Evolutionary conservation across 2,888 invertebrate species (phyloP), one percentile per base, ranked within the genome.

Genomic region (Galerucella nymphaeae): DNA sequence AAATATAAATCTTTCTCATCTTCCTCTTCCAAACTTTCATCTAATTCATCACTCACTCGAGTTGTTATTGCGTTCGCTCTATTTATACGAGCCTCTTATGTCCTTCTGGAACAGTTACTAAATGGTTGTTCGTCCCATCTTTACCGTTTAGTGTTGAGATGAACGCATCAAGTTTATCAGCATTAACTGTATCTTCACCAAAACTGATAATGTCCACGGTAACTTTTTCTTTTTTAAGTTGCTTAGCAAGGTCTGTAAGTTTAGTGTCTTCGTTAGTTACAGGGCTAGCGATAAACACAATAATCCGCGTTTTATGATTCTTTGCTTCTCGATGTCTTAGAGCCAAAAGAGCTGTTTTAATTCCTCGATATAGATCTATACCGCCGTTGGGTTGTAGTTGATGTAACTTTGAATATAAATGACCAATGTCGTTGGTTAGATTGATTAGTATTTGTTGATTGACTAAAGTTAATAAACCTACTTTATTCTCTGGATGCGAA

Each of bases 401-500:
- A 87, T 99, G 98, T 80, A 99, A 90, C 86, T 98, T 98, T 1
- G 97, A 96, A 78, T 98, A 89, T 83, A 99, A 95, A 75, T 97
- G 92, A 0, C 97, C 97, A 18, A 96, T 96, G 89, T 99, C 99
- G 81, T 96, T 95, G 2, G 99, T 99, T 79, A 99, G 89, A 4
- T 99, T 99, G 50, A 97, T 97, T 79, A 99, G 88, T 42, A 99
- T 99, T 88, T 98, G 96, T 14, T 96, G 95, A 81, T 96, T 95
- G 8, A 96, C 96, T 79, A 97, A 88, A 67, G 97, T 96, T 82
- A 98, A 89, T 50, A 98, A 90, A 45, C 97, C 98, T 77, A 98
- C 98, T 89, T 99, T 99, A 86, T 99, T 99, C 86, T 99, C 99
- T 16, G 99, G 99, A 90, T 99, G 99, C 20, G 98, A 93, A 72